Base-by-base conservation (phyloP, 2,888 invertebrate genomes). In the Pristionchus maxplancki region DNA sequence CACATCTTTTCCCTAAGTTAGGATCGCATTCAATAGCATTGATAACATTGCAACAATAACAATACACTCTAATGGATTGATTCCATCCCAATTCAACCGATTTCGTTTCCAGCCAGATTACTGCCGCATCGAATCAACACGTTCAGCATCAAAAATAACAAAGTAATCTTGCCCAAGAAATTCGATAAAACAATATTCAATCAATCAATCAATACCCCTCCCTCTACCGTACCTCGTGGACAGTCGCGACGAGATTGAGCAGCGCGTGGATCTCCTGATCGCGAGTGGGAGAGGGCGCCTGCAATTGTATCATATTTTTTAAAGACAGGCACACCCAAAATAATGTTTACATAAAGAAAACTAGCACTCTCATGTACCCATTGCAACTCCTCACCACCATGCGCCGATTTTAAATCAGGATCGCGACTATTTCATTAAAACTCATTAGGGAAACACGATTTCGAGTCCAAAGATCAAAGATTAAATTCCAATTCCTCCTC, bases 201-300 rank as follows among this genome's bases (percentile, higher is more conserved):
- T 11, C 24, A 44, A 48, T 62, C 48, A 64, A 67, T 11, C 24
- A 28, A 48, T 85, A 86, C 24, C 13, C 50, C 58, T 58, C 58
- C 71, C 3, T 34, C 44, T 48, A 88, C 91, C 95, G 95, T 96
- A 97, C 97, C 96, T 99, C 98, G 95, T 98, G 97, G 96, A 98
- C 97, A 90, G 98, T 99, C 50, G 98, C 98, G 93, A 99, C 96
- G 95, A 98, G 99, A 96, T 99, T 99, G 90, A 99, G 96, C 95
- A 99, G 97, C 93, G 98, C 98, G 95, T 99, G 99, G 88, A 99
- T 96, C 95, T 99, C 99, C 95, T 99, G 99, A 95, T 99, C 99
- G 95, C 98, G 98, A 71, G 98, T 44, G 11, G 78, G 44, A 9
- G 78, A 78, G 11, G 78, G 78, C n/a, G 48, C 44, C 78, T 78